phyloP scores from a whole-genome alignment of 2,888 invertebrate genomes.

The Spialia ferax region DNA sequence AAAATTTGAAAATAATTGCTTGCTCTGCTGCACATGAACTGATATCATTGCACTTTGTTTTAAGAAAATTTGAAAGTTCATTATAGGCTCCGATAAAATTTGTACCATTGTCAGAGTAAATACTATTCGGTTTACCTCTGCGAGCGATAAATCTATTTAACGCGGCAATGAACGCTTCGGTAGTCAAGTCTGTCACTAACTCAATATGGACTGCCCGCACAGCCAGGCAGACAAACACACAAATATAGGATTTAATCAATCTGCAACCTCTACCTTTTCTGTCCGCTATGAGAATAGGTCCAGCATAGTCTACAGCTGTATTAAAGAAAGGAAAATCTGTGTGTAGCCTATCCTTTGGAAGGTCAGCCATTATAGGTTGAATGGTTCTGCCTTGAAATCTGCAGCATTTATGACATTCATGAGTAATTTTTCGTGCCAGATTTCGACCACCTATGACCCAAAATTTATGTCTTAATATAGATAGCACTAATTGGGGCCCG shows the following conservation, averaged over 20 bases:
- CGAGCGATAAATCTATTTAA: conserved; percentile 7
- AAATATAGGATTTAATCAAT: conserved; percentile 1
- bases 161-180: conserved; percentile 5
- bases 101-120: conserved; percentile 4
- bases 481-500: neutral
- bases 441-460: neutral
- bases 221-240: conserved; percentile 10
- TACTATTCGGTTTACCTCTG: conserved; percentile 7
- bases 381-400: conserved; percentile 27
- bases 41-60: conserved; percentile 6
- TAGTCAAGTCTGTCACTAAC: neutral
- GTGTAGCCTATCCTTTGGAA: conserved; percentile 15
- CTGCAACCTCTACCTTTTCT: conserved; percentile 42
- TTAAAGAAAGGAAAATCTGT: neutral
- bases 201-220: conserved; percentile 11
- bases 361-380: conserved; percentile 46
- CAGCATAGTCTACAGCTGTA: neutral
- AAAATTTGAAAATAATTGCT: conserved; percentile 7
- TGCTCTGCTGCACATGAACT: conserved; percentile 6
- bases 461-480: neutral
- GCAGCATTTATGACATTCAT: neutral
- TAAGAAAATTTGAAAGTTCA: conserved; percentile 2
- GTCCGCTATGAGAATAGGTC: conserved; percentile 43
- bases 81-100: conserved; percentile 6
- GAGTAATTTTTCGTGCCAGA: neutral